phyloP scores from a whole-genome alignment of 2,797 vertebrate genomes.

The Rhinichthys osculus region DNA sequence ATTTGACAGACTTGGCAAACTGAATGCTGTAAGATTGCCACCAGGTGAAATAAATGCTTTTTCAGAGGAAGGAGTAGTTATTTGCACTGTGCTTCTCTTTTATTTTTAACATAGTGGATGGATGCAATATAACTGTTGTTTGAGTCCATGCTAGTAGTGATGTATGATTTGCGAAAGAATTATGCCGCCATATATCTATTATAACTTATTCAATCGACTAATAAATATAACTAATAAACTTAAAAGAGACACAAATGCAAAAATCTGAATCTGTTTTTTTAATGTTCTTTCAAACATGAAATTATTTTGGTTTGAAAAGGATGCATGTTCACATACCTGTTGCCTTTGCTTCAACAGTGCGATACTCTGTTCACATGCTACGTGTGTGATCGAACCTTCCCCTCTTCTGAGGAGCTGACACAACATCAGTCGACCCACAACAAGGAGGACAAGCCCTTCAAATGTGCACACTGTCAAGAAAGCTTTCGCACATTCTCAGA shows the following conservation, averaged over 20 bases:
- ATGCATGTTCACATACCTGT: not conserved
- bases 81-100: not conserved
- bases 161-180: not conserved
- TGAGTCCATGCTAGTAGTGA: not conserved
- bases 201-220: not conserved
- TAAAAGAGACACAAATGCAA: not conserved
- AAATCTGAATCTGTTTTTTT: not conserved
- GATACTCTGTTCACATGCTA: slow-evolving; percentile 88
- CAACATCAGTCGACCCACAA: slow-evolving; percentile 85
- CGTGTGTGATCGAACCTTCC: slow-evolving; percentile 83
- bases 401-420: slow-evolving; percentile 83
- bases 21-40: slow-evolving; percentile 2
- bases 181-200: not conserved
- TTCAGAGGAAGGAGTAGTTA: not conserved
- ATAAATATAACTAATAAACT: not conserved
- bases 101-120: not conserved
- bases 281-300: not conserved
- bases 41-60: not conserved
- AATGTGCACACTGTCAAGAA: slow-evolving; percentile 82
- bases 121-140: not conserved
- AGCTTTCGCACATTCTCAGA: slow-evolving; percentile 84
- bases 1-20: not conserved
- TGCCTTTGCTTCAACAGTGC: slow-evolving; percentile 44
- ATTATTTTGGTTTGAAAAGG: not conserved
- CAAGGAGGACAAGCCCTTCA: slow-evolving; percentile 86